Evolutionary conservation across 2,888 invertebrate genomes (phyloP), one percentile per base, ranked within the genome.

Genomic region (Sclerodermus sp.): DNA sequence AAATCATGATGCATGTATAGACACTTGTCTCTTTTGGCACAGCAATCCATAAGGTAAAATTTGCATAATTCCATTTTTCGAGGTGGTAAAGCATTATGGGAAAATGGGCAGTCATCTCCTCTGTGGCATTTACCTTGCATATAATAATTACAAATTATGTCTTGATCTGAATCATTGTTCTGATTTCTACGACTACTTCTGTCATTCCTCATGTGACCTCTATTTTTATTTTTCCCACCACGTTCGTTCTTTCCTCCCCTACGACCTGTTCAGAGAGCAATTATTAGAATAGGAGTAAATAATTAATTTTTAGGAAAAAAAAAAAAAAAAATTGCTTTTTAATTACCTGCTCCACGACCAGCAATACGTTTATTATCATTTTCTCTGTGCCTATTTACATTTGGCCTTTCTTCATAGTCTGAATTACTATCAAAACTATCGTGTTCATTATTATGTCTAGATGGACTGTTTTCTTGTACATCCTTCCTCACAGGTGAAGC

Each of bases 1-100:
- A 96, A 97, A 78, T 96, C 96, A 68, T 90, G 87, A 81, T 97
- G 97, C 91, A 97, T 91, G 75, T 94, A 98, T 15, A 93, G 84
- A 81, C 97, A 98, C 79, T 93, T 92, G 66, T 95, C 95, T 68
- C 93, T 88, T 81, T 96, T 97, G 46, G 92, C 90, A 81, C 97
- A 97, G 77, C 93, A 93, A 63, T 94, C 94, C 88, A 91, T 92
- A 53, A 96, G 80, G 81, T 96, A 97, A 80, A 96, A 97, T 81
- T 96, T 97, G 80, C 97, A 98, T 1, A 96, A 80, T 79, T 97
- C 97, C 83, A 91, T 85, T 81, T 95, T 95, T 63, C 93, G 86
- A 0, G 90, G 90, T 39, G 88, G 89, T 45, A 85, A 81, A 41
- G 87, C 88, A 69, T 91, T 89, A 74, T 97, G 96, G 13, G 91